phyloP scores from a whole-genome alignment of 2,113 vertebrate species.

The Melanerpes aurifrons region DNA sequence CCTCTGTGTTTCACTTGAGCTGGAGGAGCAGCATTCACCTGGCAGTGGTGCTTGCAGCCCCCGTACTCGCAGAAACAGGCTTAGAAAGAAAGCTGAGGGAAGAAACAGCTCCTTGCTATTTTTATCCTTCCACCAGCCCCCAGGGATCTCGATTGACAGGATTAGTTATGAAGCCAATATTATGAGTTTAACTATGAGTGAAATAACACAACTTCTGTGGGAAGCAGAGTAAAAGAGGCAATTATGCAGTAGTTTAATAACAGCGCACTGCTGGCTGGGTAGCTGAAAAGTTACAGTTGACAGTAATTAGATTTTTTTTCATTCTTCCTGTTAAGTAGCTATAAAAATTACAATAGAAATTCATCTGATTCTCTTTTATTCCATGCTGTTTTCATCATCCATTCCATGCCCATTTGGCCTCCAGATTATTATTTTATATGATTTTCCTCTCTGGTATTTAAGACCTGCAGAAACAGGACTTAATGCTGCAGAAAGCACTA shows the following conservation, averaged over 20 bases:
- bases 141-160: slow-evolving; percentile 72
- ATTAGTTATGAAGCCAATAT: slow-evolving; percentile 71
- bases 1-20: not conserved
- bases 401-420: not conserved
- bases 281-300: slow-evolving; percentile 72
- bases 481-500: not conserved
- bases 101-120: slow-evolving; percentile 19
- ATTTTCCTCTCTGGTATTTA: not conserved
- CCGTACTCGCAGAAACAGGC: not conserved
- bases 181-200: slow-evolving; percentile 72
- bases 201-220: slow-evolving; percentile 76
- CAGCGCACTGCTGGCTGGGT: slow-evolving; percentile 52
- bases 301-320: slow-evolving; percentile 76
- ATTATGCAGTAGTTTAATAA: slow-evolving; percentile 77
- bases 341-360: slow-evolving; percentile 49
- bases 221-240: slow-evolving; percentile 69
- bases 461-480: not conserved
- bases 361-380: slow-evolving; percentile 27
- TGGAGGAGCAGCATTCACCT: fast-evolving
- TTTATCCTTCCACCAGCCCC: slow-evolving; percentile 34
- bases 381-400: slow-evolving; percentile 10
- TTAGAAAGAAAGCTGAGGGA: not conserved
- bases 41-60: not conserved
- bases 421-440: not conserved
- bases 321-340: slow-evolving; percentile 65